A percentile compares a stretch with the other conserved stretches of the same genome.
These are phyloP conservation scores for Epizoanthus rinbou DNA, from an alignment of 92 coral and sea anemone species.

Conservation along the genomic window DNA sequence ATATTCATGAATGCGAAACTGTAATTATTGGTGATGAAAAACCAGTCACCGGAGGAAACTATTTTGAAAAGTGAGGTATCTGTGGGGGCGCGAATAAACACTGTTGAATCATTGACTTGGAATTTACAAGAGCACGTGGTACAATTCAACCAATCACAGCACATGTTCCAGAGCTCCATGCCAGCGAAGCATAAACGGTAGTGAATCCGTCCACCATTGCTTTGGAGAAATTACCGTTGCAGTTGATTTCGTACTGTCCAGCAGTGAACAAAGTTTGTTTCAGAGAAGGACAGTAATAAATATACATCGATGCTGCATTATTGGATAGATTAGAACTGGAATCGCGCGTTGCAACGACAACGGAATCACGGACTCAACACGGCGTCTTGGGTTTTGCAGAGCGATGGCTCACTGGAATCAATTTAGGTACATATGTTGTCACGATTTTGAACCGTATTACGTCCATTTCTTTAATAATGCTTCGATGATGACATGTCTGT, in stretches of 20 bases:
- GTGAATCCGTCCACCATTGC: not conserved
- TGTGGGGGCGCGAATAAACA: not conserved
- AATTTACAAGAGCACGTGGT: conserved; percentile 28
- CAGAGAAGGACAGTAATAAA: not conserved
- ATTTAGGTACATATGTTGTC: conserved; percentile 11
- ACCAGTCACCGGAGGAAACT: too few species aligned
- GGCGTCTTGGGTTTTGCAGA: not conserved
- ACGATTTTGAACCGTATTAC: not conserved
- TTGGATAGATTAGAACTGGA: not conserved
- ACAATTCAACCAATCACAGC: conserved; percentile 14
- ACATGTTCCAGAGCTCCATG: not conserved
- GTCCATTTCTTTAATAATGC: too few species aligned
- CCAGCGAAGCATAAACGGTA: not conserved
- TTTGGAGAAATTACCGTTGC: not conserved
- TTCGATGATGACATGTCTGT: too few species aligned
- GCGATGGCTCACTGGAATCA: not conserved
- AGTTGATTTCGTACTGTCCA: not conserved
- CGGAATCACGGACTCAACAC: not conserved
- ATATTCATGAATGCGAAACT: too few species aligned
- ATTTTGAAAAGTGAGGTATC: too few species aligned
- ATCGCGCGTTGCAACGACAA: not conserved
- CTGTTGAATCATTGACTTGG: conserved; percentile 8
- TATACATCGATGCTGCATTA: not conserved
- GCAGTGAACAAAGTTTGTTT: not conserved
- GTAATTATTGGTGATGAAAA: too few species aligned